Evolutionary conservation across 2,888 invertebrate species (phyloP).

Genomic region (Entomobrya multifasciata): DNA sequence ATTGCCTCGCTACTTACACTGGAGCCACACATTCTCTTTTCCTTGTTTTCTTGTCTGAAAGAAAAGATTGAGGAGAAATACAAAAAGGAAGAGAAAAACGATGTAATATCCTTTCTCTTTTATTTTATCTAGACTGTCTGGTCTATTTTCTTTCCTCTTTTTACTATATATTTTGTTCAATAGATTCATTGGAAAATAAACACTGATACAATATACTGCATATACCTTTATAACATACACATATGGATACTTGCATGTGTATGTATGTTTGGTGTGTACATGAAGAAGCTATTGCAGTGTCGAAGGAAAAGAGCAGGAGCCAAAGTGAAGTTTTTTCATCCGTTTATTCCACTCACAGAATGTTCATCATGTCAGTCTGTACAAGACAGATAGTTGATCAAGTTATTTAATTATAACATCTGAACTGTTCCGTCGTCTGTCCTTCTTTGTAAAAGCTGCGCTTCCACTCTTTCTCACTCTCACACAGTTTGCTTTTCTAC

Average conservation of each 20-base stretch:
- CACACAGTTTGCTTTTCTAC: neutral
- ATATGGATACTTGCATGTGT: neutral
- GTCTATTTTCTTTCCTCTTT: conserved; percentile 14
- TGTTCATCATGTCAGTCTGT: conserved; percentile 73
- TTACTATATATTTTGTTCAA: neutral
- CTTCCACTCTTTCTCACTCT: neutral
- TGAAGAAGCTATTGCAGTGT: neutral
- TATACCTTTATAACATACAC: neutral
- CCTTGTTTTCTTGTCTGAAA: conserved; percentile 19
- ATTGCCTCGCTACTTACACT: conserved; percentile 36
- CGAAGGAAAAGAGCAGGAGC: conserved; percentile 35
- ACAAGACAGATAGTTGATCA: conserved; percentile 74
- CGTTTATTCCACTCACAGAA: conserved; percentile 69
- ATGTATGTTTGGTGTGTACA: neutral
- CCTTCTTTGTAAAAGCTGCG: conserved; percentile 35
- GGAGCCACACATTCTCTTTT: conserved; percentile 1
- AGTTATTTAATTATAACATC: conserved; percentile 75
- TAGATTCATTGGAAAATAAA: neutral
- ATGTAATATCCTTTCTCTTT: conserved; percentile 7
- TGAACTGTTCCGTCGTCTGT: conserved; percentile 55
- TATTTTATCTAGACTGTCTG: neutral
- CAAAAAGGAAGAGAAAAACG: conserved; percentile 20
- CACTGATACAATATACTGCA: neutral
- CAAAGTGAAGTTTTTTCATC: conserved; percentile 64
- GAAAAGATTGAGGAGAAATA: conserved; percentile 35